A percentile compares a stretch with the other conserved stretches of the same genome.
Conservation (phyloP, 2,888 invertebrate species). For the Xestia c-nigrum region DNA sequence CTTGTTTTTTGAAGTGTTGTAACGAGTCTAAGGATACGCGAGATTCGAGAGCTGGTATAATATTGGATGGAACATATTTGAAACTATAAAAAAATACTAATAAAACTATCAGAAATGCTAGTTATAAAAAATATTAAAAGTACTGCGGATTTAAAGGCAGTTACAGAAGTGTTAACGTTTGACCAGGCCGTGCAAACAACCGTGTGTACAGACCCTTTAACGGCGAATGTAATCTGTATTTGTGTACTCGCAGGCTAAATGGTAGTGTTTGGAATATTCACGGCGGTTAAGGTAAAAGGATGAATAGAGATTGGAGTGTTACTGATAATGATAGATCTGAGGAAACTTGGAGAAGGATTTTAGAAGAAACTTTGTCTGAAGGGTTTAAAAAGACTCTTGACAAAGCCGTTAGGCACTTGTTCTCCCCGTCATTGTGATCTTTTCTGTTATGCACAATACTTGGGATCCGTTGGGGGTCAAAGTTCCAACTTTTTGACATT, state of each 20-base stretch:
- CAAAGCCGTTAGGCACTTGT: no score
- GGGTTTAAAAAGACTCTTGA: no score
- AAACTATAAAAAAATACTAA: background rate
- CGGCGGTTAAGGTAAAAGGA: conserved; percentile 3
- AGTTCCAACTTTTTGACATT: no score
- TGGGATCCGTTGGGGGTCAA: no score
- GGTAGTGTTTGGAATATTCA: conserved; percentile 38
- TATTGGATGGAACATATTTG: background rate
- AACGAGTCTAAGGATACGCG: conserved; percentile 12
- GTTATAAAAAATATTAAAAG: conserved; percentile 9
- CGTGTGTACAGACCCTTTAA: conserved; percentile 70
- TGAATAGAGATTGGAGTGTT: background rate
- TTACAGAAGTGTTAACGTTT: conserved; percentile 80
- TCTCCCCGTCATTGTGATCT: no score
- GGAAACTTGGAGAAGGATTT: background rate
- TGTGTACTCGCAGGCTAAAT: conserved; percentile 57
- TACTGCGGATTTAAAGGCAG: conserved; percentile 45
- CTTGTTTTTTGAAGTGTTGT: conserved; percentile 10
- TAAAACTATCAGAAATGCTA: conserved; percentile 7
- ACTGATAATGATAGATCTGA: background rate
- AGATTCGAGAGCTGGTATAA: conserved; percentile 5
- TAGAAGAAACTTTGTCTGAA: background rate
- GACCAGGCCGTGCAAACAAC: conserved; percentile 69
- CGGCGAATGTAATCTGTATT: conserved; percentile 73
- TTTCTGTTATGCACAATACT: no score